Evolutionary conservation across 2,797 vertebrate genomes (phyloP), one percentile per base, ranked within the genome.

Genomic region (Lophotriccus pileatus): DNA sequence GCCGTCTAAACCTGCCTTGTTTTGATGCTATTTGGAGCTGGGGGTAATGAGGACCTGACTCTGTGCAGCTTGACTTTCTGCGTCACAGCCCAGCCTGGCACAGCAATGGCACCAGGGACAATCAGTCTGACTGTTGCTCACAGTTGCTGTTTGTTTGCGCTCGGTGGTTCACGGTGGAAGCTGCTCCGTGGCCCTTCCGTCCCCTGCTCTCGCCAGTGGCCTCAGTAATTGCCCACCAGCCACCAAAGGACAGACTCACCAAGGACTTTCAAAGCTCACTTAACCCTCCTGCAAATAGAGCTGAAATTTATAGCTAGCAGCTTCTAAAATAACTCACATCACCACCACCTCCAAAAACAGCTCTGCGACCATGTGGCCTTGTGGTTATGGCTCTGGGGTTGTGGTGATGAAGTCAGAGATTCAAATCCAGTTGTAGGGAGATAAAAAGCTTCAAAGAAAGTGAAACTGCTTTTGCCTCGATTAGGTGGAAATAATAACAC

Each of bases 371-470:
- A 87, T 93, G 88, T 93, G 96, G 96, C 94, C 95, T 96, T 96
- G 96, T 91, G 96, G 95, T 95, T 96, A 95, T 86, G 96, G 84
- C 96, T 95, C 93, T 91, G 91, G 72, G 96, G 93, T 96, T 95
- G 94, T 90, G 94, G 94, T 95, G 93, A 69, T 93, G 79, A 96
- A 97, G 90, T 94, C 89, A 97, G 94, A 96, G 96, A 96, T 93
- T 95, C 95, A 87, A 78, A 94, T 94, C 88, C 92, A 80, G 73
- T 87, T 24, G 67, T 37, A 89, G 39, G 93, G 95, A 93, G 95
- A 95, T 91, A 95, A 91, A 93, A 94, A 89, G 96, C 93, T 97
- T 96, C 96, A 95, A 95, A 96, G 96, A 95, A 96, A 94, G 87
- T 79, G 83, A 90, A 96, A 95, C 32, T 60, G 60, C 3, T 93